Percentiles rank a stretch among this genome's conserved stretches.
Conservation (phyloP, 1,140 invertebrate genomes). For the Acyrthosiphon pisum region DNA sequence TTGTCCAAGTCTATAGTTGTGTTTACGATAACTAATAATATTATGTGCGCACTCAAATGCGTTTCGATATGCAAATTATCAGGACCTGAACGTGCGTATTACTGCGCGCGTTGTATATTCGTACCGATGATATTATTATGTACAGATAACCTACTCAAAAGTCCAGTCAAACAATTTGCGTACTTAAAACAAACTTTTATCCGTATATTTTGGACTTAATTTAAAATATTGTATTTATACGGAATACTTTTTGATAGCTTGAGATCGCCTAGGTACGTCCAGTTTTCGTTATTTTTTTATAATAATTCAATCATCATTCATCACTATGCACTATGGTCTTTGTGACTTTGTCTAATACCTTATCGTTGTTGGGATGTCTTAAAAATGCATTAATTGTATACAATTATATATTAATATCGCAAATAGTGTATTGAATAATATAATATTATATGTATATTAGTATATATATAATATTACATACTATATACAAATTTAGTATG, state of each 20-base stretch:
- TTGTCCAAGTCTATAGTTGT: background rate
- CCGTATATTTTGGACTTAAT: background rate
- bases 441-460: too few relatives aligned
- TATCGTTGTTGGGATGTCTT: background rate
- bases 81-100: background rate
- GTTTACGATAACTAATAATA: background rate
- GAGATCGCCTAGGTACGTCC: background rate
- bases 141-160: background rate
- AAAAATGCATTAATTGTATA: background rate
- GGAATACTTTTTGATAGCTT: background rate
- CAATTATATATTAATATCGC: fast-evolving
- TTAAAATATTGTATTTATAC: background rate
- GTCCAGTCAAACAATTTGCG: background rate
- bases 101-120: background rate
- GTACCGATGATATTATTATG: background rate
- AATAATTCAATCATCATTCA: background rate
- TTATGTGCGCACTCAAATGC: background rate
- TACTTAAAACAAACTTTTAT: background rate
- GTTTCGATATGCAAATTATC: background rate
- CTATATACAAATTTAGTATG: too few relatives aligned
- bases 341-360: background rate
- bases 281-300: background rate
- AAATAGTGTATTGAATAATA: background rate
- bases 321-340: background rate
- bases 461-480: too few relatives aligned